Conservation (phyloP, 2,113 vertebrate genomes). For the Tachycineta bicolor region DNA sequence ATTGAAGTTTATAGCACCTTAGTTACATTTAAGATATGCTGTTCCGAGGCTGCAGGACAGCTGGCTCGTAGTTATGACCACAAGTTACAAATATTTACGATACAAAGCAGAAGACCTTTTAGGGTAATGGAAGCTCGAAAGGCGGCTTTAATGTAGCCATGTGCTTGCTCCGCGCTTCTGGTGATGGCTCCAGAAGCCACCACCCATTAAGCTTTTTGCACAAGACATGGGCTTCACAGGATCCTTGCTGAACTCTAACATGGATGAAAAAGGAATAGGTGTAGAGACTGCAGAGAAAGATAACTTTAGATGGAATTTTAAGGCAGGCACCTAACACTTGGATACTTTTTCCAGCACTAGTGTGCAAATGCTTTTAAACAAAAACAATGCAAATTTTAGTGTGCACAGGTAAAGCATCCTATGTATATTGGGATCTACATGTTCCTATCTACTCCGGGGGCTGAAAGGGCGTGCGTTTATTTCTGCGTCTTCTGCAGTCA, state of each 20-base stretch:
- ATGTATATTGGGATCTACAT: not conserved
- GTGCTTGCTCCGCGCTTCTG: not conserved
- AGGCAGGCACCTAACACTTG: not conserved
- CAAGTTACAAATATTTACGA: slow-evolving; percentile 68
- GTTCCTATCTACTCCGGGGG: not conserved
- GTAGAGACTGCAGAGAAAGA: not conserved
- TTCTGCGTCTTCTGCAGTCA: not conserved
- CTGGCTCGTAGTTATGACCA: slow-evolving; percentile 55
- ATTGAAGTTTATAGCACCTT: slow-evolving; percentile 59
- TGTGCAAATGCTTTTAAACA: not conserved
- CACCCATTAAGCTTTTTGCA: not conserved
- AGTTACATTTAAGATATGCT: slow-evolving; percentile 32
- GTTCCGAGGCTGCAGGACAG: slow-evolving; percentile 25
- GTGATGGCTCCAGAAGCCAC: not conserved
- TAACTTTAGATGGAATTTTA: not conserved
- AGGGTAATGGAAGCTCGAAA: slow-evolving; percentile 45
- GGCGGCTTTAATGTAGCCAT: not conserved
- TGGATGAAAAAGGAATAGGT: not conserved
- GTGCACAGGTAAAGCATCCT: not conserved
- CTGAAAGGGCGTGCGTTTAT: not conserved
- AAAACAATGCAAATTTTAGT: not conserved
- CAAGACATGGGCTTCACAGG: not conserved
- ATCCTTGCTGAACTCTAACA: not conserved
- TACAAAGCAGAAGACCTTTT: slow-evolving; percentile 66
- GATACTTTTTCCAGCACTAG: not conserved